Conservation (phyloP, 1,140 invertebrate species). For the Triops longicaudatus region DNA sequence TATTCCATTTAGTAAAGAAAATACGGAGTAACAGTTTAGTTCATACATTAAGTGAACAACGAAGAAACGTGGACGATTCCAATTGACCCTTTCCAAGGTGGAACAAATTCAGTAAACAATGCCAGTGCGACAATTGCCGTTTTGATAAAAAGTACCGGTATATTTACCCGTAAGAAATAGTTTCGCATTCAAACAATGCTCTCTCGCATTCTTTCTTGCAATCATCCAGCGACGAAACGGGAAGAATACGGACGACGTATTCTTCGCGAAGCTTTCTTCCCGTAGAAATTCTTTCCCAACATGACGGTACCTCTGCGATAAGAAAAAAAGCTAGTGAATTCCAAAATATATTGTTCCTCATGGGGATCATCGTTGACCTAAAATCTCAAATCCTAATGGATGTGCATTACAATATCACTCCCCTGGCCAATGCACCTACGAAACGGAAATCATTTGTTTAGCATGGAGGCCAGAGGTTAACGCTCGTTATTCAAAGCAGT, state of each 20-base stretch:
- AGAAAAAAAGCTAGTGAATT: background rate
- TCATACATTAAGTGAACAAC: background rate
- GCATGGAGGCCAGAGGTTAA: constrained; percentile 10
- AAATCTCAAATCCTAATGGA: background rate
- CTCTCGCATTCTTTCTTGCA: constrained; percentile 26
- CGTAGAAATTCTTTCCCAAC: constrained; percentile 22
- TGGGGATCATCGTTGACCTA: background rate
- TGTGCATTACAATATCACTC: background rate
- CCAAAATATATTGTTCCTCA: background rate
- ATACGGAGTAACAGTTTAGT: too few species aligned
- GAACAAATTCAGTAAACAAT: background rate
- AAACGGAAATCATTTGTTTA: constrained; percentile 12
- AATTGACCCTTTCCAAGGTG: background rate
- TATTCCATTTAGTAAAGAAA: background rate
- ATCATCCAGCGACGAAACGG: constrained; percentile 4
- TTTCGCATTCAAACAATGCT: constrained; percentile 28
- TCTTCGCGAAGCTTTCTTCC: constrained; percentile 20
- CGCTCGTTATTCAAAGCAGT: constrained; percentile 2
- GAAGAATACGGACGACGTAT: constrained; percentile 23
- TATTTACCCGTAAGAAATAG: constrained; percentile 27
- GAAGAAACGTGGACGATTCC: background rate
- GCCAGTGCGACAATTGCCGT: background rate
- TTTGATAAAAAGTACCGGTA: background rate
- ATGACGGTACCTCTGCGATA: constrained; percentile 1
- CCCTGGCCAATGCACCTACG: background rate